Evolutionary conservation across 1,140 invertebrate genomes (phyloP).

Genomic region (Pentalonia nigronervosa): DNA sequence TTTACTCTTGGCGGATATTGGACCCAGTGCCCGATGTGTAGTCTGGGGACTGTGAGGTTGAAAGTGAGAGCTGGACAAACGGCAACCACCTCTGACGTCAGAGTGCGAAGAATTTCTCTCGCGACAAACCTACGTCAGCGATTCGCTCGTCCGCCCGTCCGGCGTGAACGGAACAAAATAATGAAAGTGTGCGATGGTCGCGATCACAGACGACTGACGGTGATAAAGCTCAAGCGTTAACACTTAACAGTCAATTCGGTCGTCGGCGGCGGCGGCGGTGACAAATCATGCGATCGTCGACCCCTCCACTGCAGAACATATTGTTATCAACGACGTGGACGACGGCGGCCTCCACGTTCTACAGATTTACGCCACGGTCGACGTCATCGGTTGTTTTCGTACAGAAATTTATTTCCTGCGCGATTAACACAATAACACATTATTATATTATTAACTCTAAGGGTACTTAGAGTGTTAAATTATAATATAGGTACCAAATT

Average conservation of each 20-base stretch:
- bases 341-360: too few relatives aligned
- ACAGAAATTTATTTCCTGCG: too few relatives aligned
- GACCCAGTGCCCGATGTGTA: not conserved
- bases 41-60: not conserved
- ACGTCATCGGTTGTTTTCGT: too few relatives aligned
- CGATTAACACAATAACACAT: too few relatives aligned
- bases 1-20: not conserved
- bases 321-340: not conserved
- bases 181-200: not conserved
- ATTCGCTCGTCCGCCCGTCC: not conserved
- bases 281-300: not conserved
- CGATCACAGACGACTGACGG: not conserved
- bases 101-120: slow-evolving; percentile 44
- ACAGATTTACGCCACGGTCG: too few relatives aligned
- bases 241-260: not conserved
- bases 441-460: too few relatives aligned
- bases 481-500: too few relatives aligned
- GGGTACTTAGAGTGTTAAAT: too few relatives aligned
- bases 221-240: not conserved
- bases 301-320: not conserved
- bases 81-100: slow-evolving; percentile 8
- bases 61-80: not conserved
- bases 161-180: not conserved
- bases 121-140: slow-evolving; percentile 36
- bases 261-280: not conserved